A percentile compares a stretch with the other conserved stretches of the same genome.
Conservation (phyloP, 2,113 vertebrate genomes). For the Thalassarche chlororhynchos region DNA sequence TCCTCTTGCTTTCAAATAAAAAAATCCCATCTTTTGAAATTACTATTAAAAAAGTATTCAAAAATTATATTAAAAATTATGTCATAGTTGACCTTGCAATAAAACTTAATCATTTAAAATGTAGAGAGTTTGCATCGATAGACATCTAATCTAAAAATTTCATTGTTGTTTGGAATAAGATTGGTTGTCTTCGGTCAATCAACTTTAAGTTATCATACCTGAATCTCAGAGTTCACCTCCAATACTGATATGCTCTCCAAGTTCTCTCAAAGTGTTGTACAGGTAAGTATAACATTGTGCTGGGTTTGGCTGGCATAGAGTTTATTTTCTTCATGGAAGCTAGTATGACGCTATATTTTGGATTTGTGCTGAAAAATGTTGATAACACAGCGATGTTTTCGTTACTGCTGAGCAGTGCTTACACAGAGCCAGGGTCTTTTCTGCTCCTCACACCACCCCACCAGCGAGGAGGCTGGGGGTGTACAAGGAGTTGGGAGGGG, state of each 20-base stretch:
- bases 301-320: too few species aligned
- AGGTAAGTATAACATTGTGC: not conserved
- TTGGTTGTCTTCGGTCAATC: not conserved
- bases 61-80: not conserved
- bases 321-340: too few species aligned
- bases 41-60: not conserved
- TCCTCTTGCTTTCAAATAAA: not conserved
- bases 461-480: too few species aligned
- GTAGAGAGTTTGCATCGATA: not conserved
- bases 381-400: too few species aligned
- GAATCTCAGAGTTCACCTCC: slow-evolving; percentile 30
- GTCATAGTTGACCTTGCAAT: not conserved
- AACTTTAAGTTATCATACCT: not conserved
- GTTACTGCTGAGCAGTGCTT: too few species aligned
- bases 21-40: not conserved
- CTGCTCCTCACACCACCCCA: too few species aligned
- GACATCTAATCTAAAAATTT: not conserved
- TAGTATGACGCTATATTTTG: too few species aligned
- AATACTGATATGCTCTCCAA: not conserved
- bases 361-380: too few species aligned
- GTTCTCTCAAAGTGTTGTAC: not conserved
- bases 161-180: not conserved
- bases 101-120: not conserved
- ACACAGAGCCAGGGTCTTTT: too few species aligned
- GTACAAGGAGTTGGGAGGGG: too few species aligned